phyloP scores from a whole-genome alignment of 2,888 invertebrate species.

The Drosophila gaucha region DNA sequence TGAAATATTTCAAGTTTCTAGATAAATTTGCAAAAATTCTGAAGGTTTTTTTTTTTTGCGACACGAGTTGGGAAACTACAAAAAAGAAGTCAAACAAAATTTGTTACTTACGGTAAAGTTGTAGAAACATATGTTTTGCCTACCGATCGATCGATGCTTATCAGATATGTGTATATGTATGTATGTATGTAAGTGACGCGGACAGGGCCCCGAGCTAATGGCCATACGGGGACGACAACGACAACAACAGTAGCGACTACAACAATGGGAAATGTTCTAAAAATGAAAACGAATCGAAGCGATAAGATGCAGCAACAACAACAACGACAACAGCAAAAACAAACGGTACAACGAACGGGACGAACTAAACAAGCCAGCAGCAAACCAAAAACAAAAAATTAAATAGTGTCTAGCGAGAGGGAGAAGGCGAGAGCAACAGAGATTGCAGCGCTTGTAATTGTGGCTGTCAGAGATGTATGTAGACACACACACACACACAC shows the following conservation, averaged over 20 bases:
- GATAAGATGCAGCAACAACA: slow-evolving; percentile 59
- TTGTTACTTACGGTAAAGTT: slow-evolving; percentile 32
- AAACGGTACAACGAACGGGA: slow-evolving; percentile 13
- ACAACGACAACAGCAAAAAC: slow-evolving; percentile 2
- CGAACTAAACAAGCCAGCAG: not conserved
- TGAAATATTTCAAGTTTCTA: slow-evolving; percentile 7
- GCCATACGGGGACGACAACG: slow-evolving; percentile 7
- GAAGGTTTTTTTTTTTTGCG: slow-evolving; percentile 7
- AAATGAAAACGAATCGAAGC: slow-evolving; percentile 58
- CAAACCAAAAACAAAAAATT: slow-evolving; percentile 6
- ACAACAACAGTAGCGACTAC: slow-evolving; percentile 17
- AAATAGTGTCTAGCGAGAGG: slow-evolving; percentile 6
- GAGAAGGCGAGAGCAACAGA: not conserved
- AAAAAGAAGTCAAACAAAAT: not conserved
- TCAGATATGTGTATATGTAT: no score
- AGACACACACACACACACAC: not conserved
- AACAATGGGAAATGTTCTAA: slow-evolving; percentile 60
- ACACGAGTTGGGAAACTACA: slow-evolving; percentile 21
- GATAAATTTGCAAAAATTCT: slow-evolving; percentile 12
- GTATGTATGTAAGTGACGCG: slow-evolving; percentile 53
- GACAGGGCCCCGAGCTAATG: slow-evolving; percentile 21
- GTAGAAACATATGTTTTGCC: slow-evolving; percentile 65
- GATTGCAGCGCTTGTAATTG: slow-evolving; percentile 32
- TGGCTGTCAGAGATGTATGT: slow-evolving; percentile 15
- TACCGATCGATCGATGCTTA: slow-evolving; percentile 61